Evolutionary conservation across 2,888 invertebrate genomes (phyloP), one percentile per base, ranked within the genome.

Genomic region (Lepidonotus clava): DNA sequence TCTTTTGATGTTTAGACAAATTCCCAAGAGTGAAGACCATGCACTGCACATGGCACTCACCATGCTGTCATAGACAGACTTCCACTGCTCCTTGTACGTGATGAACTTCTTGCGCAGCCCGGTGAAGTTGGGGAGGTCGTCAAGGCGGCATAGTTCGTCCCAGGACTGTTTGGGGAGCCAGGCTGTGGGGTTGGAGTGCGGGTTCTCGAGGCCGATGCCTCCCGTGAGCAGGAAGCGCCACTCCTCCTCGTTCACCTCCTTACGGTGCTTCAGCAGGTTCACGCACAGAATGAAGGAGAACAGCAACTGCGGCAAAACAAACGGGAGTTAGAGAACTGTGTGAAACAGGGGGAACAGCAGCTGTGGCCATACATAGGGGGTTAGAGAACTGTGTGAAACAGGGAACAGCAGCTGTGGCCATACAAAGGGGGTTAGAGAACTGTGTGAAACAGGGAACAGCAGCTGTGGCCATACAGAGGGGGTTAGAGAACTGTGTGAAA

Each of bases 151-250:
- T 11, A 95, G 87, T 89, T 95, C 94, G 89, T 95, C 97, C 97
- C 85, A 95, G 90, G 97, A 96, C 87, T 96, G 96, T 0, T 95
- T 94, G 0, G 97, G 96, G 36, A 98, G 95, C 98, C 98, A 98
- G 53, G 96, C 95, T 0, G 96, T 95, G 0, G 98, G 98, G 94
- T 98, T 98, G 86, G 95, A 93, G 90, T 96, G 93, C 0, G 96
- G 96, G 95, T 97, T 97, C 90, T 97, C 96, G 83, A 97, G 94
- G 21, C 96, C 96, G 67, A 97, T 96, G 61, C 97, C 98, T 40
- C 98, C 98, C 0, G 97, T 98, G 89, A 98, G 93, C 32, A 98
- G 94, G 94, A 98, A 98, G 95, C 97, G 95, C 96, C 98, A 98
- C 92, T 98, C 96, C 0, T 95, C 91, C 56, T 97, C 94, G 83